These are phyloP conservation scores for Piaya cayana DNA, from an alignment of 2,113 vertebrate genomes.

Conservation along the genomic window DNA sequence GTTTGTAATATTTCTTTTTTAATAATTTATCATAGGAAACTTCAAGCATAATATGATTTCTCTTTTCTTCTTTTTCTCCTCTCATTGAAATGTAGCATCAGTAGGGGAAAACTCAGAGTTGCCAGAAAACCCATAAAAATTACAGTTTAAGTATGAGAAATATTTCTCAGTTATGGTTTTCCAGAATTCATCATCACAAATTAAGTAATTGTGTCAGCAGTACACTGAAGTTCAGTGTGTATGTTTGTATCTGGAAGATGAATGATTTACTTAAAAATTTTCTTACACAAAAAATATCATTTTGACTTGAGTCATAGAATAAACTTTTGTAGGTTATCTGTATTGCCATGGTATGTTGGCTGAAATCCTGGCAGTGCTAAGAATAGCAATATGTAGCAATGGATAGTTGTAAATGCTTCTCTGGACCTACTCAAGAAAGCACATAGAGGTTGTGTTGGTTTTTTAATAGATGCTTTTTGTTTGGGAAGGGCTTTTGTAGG, in stretches of 20 bases:
- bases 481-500: background rate
- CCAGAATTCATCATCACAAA: background rate
- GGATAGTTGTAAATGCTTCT: background rate
- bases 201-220: background rate
- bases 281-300: background rate
- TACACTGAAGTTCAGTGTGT: background rate
- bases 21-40: background rate
- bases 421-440: background rate
- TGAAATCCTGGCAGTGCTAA: background rate
- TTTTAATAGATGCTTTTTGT: background rate
- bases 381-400: background rate
- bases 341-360: background rate
- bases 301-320: background rate
- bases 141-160: background rate
- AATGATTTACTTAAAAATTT: background rate
- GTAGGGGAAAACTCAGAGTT: background rate
- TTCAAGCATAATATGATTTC: background rate
- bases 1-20: background rate
- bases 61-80: background rate
- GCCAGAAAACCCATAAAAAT: background rate
- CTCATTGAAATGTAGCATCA: background rate
- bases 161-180: background rate
- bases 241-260: background rate
- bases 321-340: fast-evolving
- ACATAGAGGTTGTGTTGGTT: too few species aligned